These are phyloP conservation scores for Drosophila yakuba DNA, from an alignment of 1,140 invertebrate genomes.

Conservation along the genomic window DNA sequence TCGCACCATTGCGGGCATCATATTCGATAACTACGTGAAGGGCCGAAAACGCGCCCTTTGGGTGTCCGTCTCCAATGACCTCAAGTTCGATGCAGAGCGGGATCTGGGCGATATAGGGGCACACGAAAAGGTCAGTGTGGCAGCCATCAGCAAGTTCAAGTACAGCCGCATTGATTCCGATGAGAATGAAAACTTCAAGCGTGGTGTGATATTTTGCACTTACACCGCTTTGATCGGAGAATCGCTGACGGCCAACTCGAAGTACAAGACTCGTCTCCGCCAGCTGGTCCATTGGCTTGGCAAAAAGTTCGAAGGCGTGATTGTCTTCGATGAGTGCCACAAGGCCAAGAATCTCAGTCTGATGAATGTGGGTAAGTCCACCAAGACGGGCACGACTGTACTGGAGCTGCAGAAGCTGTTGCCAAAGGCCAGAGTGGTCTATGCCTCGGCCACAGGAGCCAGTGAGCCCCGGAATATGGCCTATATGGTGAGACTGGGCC, in stretches of 20 bases:
- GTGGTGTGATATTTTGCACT: constrained; percentile 98
- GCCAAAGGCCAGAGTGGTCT: constrained; percentile 97
- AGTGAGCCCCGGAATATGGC: constrained; percentile 99
- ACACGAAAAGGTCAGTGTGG: constrained; percentile 87
- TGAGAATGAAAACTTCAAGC: constrained; percentile 95
- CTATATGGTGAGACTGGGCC: constrained; percentile 98
- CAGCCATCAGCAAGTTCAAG: constrained; percentile 96
- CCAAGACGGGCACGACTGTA: constrained; percentile 95
- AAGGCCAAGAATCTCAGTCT: constrained; percentile 99
- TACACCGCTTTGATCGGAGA: constrained; percentile 99
- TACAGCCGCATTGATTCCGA: constrained; percentile 97
- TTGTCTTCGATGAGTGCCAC: constrained; percentile 99
- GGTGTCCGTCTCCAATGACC: constrained; percentile 99
- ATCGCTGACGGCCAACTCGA: constrained; percentile 92
- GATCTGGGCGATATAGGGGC: constrained; percentile 98
- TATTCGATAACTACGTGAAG: constrained; percentile 98
- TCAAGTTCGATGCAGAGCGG: constrained; percentile 98
- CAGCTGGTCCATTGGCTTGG: constrained; percentile 98
- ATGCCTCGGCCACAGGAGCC: constrained; percentile 99
- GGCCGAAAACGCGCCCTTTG: constrained; percentile 97
- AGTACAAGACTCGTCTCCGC: constrained; percentile 96
- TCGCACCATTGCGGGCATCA: constrained; percentile 98
- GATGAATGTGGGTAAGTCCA: constrained; percentile 96
- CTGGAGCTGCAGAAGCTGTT: constrained; percentile 97
- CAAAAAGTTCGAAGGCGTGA: constrained; percentile 96